phyloP scores from a whole-genome alignment of 2,888 invertebrate genomes.

The Hanleya hanleyi region DNA sequence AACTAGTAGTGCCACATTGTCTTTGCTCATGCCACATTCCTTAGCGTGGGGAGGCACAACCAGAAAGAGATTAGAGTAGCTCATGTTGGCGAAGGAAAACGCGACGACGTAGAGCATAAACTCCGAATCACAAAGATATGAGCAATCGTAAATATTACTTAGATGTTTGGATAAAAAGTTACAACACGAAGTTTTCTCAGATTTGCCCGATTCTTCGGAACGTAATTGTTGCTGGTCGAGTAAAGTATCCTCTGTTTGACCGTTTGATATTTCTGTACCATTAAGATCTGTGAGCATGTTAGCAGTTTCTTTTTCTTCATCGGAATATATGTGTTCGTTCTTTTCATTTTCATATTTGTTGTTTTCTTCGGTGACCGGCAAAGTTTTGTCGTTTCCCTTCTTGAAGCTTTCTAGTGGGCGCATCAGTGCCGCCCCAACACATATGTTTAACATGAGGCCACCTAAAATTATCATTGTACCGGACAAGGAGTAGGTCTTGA shows the following conservation, averaged over 20 bases:
- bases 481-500: background rate
- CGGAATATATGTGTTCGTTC: too few relatives aligned
- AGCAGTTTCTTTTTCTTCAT: too few relatives aligned
- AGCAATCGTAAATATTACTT: conserved; percentile 4
- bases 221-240: too few relatives aligned
- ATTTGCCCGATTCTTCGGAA: too few relatives aligned
- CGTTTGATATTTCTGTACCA: too few relatives aligned
- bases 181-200: too few relatives aligned
- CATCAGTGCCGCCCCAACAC: background rate
- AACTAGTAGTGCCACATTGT: background rate
- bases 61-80: background rate
- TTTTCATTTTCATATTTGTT: too few relatives aligned
- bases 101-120: background rate
- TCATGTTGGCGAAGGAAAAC: background rate
- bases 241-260: too few relatives aligned
- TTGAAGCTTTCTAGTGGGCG: background rate
- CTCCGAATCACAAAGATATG: background rate
- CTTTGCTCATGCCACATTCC: background rate
- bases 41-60: background rate
- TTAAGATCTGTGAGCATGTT: too few relatives aligned
- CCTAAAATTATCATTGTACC: conserved; percentile 1
- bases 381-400: too few relatives aligned
- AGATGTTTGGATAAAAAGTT: too few relatives aligned
- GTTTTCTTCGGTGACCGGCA: too few relatives aligned
- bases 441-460: background rate